Evolutionary conservation across 2,888 invertebrate genomes (phyloP).

Genomic region (Fabriciana adippe): DNA sequence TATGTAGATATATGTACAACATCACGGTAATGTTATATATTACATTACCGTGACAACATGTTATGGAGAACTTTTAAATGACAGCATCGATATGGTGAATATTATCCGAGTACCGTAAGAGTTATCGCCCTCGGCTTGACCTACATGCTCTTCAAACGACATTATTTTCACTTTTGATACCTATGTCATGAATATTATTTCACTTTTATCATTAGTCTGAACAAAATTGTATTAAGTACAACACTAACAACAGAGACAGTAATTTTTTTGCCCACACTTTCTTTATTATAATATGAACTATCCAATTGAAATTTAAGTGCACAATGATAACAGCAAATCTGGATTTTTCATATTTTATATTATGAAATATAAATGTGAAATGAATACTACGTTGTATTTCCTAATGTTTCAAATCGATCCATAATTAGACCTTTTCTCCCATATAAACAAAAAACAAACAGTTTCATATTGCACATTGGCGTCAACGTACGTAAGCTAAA

Average conservation of each 20-base stretch:
- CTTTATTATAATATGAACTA: too few relatives aligned
- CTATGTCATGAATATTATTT: background rate
- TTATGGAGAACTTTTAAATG: constrained; percentile 10
- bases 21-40: too few relatives aligned
- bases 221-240: too few relatives aligned
- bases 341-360: too few relatives aligned
- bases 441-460: constrained; percentile 1
- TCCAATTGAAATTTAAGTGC: too few relatives aligned
- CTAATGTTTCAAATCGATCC: background rate
- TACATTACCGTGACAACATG: too few relatives aligned
- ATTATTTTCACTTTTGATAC: background rate
- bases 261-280: too few relatives aligned
- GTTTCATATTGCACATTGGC: constrained; percentile 2
- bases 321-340: too few relatives aligned
- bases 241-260: too few relatives aligned
- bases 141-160: background rate
- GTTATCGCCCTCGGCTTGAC: background rate
- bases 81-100: constrained; percentile 6
- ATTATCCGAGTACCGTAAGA: background rate
- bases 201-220: background rate
- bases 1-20: constrained; percentile 9
- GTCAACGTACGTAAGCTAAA: constrained; percentile 16
- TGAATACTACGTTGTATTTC: background rate
- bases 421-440: background rate
- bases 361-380: too few relatives aligned